Evolutionary conservation across 2,113 vertebrate genomes (phyloP).

Genomic region (Petrocephalus microphthalmus): DNA sequence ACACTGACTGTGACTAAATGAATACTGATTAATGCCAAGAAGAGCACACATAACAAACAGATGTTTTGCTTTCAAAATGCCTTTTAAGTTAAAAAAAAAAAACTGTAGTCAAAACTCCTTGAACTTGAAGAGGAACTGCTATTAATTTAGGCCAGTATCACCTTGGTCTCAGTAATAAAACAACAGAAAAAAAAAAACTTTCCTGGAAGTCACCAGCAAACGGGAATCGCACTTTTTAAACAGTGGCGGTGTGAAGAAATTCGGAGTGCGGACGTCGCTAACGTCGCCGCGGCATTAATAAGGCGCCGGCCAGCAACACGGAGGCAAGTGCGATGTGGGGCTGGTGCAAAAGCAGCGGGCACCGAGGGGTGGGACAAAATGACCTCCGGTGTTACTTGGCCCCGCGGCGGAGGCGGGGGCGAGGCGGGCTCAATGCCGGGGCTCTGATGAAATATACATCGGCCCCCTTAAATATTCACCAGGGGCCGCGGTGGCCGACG

Average conservation of each 20-base stretch:
- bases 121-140: not conserved
- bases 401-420: not conserved
- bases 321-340: not conserved
- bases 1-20: not conserved
- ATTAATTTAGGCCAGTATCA: not conserved
- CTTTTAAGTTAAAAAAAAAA: not conserved
- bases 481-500: not conserved
- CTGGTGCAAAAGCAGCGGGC: not conserved
- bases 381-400: not conserved
- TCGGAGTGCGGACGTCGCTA: not conserved
- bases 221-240: not conserved
- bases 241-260: not conserved
- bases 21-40: not conserved
- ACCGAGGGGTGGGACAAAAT: not conserved
- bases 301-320: not conserved
- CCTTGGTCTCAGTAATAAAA: not conserved
- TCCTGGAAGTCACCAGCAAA: not conserved
- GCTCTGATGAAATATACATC: not conserved
- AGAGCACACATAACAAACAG: not conserved
- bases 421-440: not conserved
- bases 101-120: not conserved
- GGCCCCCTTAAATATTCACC: slow-evolving; percentile 1
- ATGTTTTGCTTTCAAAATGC: not conserved
- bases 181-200: not conserved
- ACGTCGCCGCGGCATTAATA: not conserved